These are phyloP conservation scores for Leucozona laternaria DNA, from an alignment of 2,888 invertebrate genomes.

Conservation along the genomic window DNA sequence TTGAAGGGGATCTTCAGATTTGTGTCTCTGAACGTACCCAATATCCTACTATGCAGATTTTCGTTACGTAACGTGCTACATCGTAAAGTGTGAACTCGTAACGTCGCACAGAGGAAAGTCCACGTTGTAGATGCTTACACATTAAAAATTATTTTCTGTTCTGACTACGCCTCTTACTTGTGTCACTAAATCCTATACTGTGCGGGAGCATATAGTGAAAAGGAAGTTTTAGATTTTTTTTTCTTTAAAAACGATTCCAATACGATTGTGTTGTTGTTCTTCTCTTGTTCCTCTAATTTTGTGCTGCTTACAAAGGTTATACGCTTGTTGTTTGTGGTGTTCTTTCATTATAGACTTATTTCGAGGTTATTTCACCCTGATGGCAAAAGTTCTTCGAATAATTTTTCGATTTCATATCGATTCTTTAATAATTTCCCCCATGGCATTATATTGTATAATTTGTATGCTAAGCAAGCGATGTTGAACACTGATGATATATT, in stretches of 20 bases:
- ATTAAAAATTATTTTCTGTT: too few species aligned
- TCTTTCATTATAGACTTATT: conserved; percentile 5
- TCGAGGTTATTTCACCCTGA: neutral
- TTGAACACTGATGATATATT: conserved; percentile 40
- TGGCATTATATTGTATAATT: conserved; percentile 16
- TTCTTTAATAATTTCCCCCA: conserved; percentile 52
- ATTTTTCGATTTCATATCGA: conserved; percentile 63
- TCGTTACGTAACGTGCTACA: too few species aligned
- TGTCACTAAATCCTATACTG: neutral
- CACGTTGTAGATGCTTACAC: too few species aligned
- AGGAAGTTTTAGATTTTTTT: conserved; percentile 18
- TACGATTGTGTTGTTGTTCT: conserved; percentile 35
- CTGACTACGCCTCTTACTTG: too few species aligned
- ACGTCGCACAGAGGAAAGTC: too few species aligned
- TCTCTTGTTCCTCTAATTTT: conserved; percentile 15
- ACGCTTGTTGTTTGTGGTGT: conserved; percentile 1
- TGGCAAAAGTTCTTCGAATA: conserved; percentile 24
- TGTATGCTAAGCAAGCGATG: conserved; percentile 65
- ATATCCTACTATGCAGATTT: too few species aligned
- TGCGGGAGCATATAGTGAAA: neutral
- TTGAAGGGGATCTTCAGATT: too few species aligned
- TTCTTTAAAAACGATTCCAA: conserved; percentile 45
- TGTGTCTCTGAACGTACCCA: too few species aligned
- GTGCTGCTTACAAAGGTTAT: neutral
- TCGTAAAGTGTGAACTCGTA: too few species aligned